phyloP scores from a whole-genome alignment of 2,113 vertebrate genomes.

The Ophthalmolycus amberensis region DNA sequence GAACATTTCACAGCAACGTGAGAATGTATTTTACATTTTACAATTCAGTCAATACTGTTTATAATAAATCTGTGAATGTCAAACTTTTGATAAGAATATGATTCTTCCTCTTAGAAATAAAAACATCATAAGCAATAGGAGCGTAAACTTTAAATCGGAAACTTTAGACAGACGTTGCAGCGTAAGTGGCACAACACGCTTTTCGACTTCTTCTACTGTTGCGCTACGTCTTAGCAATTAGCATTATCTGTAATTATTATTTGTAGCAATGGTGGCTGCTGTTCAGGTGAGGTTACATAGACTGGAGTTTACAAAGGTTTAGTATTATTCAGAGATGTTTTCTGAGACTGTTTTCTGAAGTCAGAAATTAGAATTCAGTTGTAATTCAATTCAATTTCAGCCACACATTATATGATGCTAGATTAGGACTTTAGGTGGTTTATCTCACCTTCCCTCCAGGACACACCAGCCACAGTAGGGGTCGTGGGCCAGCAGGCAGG shows the following conservation, averaged over 20 bases:
- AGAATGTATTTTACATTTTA: not conserved
- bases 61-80: not conserved
- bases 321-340: no score
- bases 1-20: not conserved
- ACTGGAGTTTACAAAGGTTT: no score
- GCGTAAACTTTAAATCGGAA: not conserved
- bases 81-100: not conserved
- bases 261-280: not conserved
- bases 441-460: constrained; percentile 91
- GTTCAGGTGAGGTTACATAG: no score
- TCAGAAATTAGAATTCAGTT: not conserved
- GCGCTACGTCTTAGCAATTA: not conserved
- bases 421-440: not conserved
- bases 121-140: not conserved
- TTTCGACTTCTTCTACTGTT: no score
- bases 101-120: not conserved
- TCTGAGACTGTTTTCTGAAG: no score
- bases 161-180: not conserved
- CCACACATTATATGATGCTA: not conserved
- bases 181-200: not conserved
- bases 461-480: constrained; percentile 99
- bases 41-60: not conserved
- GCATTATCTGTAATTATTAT: not conserved
- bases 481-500: constrained; percentile 90
- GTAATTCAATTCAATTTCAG: not conserved